phyloP scores from a whole-genome alignment of 2,113 vertebrate genomes.

The Myiagra hebetior region DNA sequence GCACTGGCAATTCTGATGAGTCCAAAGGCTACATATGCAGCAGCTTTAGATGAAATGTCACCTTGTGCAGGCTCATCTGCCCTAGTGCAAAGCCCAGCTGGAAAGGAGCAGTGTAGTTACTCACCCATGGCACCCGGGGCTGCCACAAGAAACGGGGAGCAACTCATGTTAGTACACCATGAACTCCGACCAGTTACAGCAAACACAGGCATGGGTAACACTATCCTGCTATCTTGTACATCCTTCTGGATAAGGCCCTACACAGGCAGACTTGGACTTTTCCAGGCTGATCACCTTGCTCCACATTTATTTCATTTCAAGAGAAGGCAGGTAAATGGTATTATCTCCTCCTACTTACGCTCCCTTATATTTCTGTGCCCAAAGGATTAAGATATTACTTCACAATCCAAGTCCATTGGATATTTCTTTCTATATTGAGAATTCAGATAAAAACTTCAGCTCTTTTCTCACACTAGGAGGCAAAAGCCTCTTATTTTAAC shows the following conservation, averaged over 20 bases:
- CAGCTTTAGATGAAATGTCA: not conserved
- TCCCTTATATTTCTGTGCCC: not conserved
- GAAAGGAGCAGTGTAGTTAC: not conserved
- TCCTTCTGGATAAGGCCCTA: not conserved
- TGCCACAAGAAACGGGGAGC: not conserved
- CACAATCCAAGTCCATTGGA: not conserved
- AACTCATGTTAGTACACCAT: not conserved
- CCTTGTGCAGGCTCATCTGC: not conserved
- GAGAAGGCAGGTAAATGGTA: not conserved
- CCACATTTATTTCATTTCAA: not conserved
- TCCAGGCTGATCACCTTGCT: not conserved
- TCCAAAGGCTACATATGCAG: constrained; percentile 9
- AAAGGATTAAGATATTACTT: not conserved
- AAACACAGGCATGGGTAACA: not conserved
- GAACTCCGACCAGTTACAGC: not conserved
- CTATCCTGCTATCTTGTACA: rapidly evolving
- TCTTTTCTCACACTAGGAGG: not conserved
- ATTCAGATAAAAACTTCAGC: not conserved
- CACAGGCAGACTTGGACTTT: not conserved
- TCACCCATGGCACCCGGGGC: not conserved
- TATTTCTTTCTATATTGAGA: not conserved
- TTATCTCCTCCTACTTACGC: not conserved
- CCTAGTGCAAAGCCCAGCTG: not conserved
- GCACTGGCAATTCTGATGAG: not conserved
- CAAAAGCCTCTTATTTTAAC: not conserved